Base-by-base conservation (phyloP, 2,888 invertebrate genomes). In the Limnephilus lunatus region DNA sequence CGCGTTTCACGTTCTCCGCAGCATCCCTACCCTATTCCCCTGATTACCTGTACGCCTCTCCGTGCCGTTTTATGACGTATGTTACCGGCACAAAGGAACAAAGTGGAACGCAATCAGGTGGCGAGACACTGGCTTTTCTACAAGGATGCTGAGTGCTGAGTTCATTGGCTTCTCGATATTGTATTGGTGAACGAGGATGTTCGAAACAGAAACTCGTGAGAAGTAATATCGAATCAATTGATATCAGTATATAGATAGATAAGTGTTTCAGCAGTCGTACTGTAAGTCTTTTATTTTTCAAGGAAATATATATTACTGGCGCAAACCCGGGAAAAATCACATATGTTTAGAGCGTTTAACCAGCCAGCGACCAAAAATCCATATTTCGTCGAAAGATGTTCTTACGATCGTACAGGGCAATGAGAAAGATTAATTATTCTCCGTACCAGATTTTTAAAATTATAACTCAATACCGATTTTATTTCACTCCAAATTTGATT, bases 31-130 rank as follows among this genome's bases (percentile, higher is more conserved):
- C 83, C 80, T 86, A 86, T 87, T 48, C 15, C 11, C 35, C 68
- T 88, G 91, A 91, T 91, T 91, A 82, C 91, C 80, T 81, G 48
- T 91, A 81, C 87, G 35, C 48, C 88, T 32, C 82, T 87, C 68
- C 81, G 3, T 68, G 85, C 68, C 85, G 48, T 53, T 90, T 90
- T 90, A 90, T 90, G 90, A 85, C 90, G 90, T 68, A 90, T 85
- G 83, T 90, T 85, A 14, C 39, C 14, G 32, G 53, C 83, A 85
- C 90, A 90, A 90, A 83, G 85, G 68, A 48, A 85, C 83, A 90
- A 83, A 53, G 90, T 90, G 90, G 82, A 30, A 25, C 25, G 53
- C 53, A 68, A 68, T 68, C 53, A 68, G 53, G 53, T 25, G 25
- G 25, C 53, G 53, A 68, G 53, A 68, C 25, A 68, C 53, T 68